Conservation (phyloP, 2,888 invertebrate species). For the Zaprionus obscuricornis region DNA sequence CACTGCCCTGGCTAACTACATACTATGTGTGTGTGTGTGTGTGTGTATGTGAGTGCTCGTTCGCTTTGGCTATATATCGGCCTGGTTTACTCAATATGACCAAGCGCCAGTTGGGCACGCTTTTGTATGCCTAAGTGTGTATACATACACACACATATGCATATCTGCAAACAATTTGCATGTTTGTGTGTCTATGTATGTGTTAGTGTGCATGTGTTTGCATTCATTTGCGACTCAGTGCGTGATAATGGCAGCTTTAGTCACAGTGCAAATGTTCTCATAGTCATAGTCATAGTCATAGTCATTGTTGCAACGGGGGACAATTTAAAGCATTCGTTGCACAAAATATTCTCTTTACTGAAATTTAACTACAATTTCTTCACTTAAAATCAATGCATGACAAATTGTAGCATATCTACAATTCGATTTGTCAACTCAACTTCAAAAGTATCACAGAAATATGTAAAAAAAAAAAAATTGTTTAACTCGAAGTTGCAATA, state of each 20-base stretch:
- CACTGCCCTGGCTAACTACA: conserved; percentile 27
- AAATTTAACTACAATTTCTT: no score
- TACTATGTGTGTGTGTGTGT: no score
- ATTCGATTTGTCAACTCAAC: no score
- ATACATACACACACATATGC: conserved; percentile 3
- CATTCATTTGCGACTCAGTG: background rate
- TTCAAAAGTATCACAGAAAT: no score
- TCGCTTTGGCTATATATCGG: conserved; percentile 21
- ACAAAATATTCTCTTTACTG: conserved; percentile 11
- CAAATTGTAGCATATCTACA: no score
- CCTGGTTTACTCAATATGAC: conserved; percentile 59
- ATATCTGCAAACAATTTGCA: conserved; percentile 29
- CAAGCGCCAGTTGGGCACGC: conserved; percentile 60
- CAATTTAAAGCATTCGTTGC: conserved; percentile 22
- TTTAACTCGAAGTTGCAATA: no score
- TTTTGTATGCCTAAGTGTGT: conserved; percentile 38
- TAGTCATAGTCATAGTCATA: no score
- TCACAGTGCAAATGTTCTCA: conserved; percentile 31
- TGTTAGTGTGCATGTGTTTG: no score
- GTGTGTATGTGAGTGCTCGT: no score
- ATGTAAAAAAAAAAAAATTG: no score
- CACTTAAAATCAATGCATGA: no score
- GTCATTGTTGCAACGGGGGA: conserved; percentile 38
- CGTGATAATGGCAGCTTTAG: conserved; percentile 55
- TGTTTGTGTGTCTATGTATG: conserved; percentile 11